Conservation (phyloP, 2,888 invertebrate genomes). For the Drosophila pseudotakahashii region DNA sequence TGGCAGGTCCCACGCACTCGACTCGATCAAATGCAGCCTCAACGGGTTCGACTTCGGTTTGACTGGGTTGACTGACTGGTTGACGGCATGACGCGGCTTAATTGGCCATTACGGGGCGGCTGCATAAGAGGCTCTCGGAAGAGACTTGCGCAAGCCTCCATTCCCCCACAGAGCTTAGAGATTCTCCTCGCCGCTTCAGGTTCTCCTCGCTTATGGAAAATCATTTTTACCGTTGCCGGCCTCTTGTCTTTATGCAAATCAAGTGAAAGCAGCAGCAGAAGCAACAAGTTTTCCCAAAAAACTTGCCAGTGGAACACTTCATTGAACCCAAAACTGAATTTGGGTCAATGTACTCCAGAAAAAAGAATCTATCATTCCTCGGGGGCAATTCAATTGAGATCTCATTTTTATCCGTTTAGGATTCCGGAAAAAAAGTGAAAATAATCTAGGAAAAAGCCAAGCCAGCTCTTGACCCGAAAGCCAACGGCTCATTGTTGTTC, state of each 20-base stretch:
- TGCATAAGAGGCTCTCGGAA: slow-evolving; percentile 62
- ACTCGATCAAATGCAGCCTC: slow-evolving; percentile 43
- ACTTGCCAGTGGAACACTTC: slow-evolving; percentile 4
- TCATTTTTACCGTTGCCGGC: slow-evolving; percentile 47
- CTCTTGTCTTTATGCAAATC: slow-evolving; percentile 68
- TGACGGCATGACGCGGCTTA: slow-evolving; percentile 60
- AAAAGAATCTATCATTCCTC: slow-evolving; percentile 1
- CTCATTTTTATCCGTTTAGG: slow-evolving; percentile 19
- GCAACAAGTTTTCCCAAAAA: slow-evolving; percentile 48
- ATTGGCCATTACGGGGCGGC: slow-evolving; percentile 71
- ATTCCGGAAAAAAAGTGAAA: slow-evolving; percentile 17
- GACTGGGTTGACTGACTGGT: slow-evolving; percentile 23
- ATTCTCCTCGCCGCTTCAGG: slow-evolving; percentile 56
- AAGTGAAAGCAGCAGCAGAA: slow-evolving; percentile 70
- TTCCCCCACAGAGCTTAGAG: slow-evolving; percentile 1
- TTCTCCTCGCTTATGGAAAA: slow-evolving; percentile 48
- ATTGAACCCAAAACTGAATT: slow-evolving; percentile 12
- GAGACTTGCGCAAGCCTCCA: slow-evolving; percentile 46
- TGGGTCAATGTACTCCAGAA: slow-evolving; percentile 26
- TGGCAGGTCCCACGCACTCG: slow-evolving; percentile 52
- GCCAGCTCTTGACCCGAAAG: slow-evolving; percentile 31
- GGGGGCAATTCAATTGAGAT: slow-evolving; percentile 5
- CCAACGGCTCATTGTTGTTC: slow-evolving; percentile 12
- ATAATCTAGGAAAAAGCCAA: neutral
- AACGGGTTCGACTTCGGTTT: slow-evolving; percentile 7